These are phyloP conservation scores for Crotalus helleri DNA, from an alignment of 2,113 vertebrate genomes.

Conservation along the genomic window DNA sequence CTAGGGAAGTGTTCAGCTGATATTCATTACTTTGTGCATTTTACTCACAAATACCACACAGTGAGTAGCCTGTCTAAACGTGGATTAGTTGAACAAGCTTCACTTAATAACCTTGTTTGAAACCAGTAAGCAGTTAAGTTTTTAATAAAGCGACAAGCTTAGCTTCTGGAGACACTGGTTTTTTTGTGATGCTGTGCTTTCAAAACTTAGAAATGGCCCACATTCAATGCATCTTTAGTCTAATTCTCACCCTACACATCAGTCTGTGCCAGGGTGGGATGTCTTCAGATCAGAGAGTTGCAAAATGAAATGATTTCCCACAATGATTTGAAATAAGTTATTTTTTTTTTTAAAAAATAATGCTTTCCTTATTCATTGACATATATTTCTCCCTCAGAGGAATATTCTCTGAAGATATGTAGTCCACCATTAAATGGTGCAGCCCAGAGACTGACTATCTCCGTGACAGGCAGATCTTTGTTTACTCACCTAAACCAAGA, in stretches of 20 bases:
- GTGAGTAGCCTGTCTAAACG: not conserved
- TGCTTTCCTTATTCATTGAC: not conserved
- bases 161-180: not conserved
- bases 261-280: not conserved
- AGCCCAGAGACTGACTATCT: not conserved
- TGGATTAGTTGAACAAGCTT: not conserved
- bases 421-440: not conserved
- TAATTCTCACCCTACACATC: not conserved
- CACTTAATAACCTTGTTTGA: not conserved
- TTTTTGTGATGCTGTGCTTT: not conserved
- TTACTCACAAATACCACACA: not conserved
- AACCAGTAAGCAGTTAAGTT: not conserved
- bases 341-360: not conserved
- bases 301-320: not conserved
- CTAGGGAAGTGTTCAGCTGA: not conserved
- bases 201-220: not conserved
- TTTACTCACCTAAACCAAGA: conserved; percentile 84
- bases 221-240: not conserved
- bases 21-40: not conserved
- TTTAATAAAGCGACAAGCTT: not conserved
- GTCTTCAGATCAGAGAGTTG: not conserved
- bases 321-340: not conserved
- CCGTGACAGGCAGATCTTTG: not conserved
- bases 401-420: not conserved
- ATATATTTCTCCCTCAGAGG: not conserved